A percentile compares a stretch with the other conserved stretches of the same genome.
These are phyloP conservation scores for Sorex fumeus DNA, from an alignment of 2,113 vertebrate species.

Conservation along the genomic window DNA sequence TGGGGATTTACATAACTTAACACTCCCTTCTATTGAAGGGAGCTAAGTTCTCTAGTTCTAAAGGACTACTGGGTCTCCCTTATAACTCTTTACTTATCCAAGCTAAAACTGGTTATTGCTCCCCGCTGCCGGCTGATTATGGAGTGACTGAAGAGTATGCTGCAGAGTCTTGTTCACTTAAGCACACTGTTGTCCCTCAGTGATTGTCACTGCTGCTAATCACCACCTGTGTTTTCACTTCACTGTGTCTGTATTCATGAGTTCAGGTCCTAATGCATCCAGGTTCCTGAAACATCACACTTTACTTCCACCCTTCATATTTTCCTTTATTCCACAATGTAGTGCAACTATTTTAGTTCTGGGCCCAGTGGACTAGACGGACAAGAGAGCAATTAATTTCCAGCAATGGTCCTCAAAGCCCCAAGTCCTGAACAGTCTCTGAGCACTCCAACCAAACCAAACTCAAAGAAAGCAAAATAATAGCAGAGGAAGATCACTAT, in stretches of 20 bases:
- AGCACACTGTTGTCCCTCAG: too few species aligned
- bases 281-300: background rate
- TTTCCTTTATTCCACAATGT: background rate
- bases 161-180: background rate
- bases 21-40: background rate
- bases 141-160: background rate
- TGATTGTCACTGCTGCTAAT: background rate
- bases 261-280: background rate
- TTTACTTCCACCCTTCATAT: background rate
- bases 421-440: too few species aligned
- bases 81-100: background rate
- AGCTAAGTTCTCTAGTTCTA: background rate
- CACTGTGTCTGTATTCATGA: background rate
- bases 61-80: fast-evolving
- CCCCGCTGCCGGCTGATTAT: too few species aligned
- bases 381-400: too few species aligned
- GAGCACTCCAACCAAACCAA: too few species aligned
- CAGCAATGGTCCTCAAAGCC: too few species aligned
- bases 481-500: too few species aligned
- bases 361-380: too few species aligned
- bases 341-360: background rate
- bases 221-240: background rate
- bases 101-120: background rate
- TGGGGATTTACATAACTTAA: background rate
- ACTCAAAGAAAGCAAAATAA: too few species aligned